Conservation (phyloP, 2,797 vertebrate genomes). For the Gouania willdenowi region DNA sequence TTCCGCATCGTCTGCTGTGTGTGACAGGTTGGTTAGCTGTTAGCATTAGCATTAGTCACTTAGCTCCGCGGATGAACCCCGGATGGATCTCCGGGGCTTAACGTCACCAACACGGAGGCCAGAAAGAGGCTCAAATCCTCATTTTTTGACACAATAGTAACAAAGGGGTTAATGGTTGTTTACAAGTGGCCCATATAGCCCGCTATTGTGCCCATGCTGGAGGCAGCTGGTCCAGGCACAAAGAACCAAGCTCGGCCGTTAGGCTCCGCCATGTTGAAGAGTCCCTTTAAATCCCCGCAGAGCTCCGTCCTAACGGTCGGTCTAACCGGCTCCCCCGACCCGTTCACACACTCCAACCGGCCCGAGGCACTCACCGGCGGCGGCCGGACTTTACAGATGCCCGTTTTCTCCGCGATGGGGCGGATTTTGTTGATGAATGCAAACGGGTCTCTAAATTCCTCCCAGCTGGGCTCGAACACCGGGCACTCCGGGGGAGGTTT, state of each 20-base stretch:
- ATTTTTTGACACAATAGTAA: too few species aligned
- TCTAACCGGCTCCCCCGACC: too few species aligned
- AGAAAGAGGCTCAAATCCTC: too few species aligned
- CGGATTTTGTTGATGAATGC: conserved; percentile 97
- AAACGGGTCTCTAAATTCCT: conserved; percentile 92
- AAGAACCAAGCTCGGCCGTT: conserved; percentile 72
- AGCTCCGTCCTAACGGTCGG: too few species aligned
- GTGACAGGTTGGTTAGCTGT: conserved; percentile 63
- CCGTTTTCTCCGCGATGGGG: conserved; percentile 93
- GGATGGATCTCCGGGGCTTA: too few species aligned
- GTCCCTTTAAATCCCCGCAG: conserved; percentile 76
- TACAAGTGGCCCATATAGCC: too few species aligned
- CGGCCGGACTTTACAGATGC: conserved; percentile 97
- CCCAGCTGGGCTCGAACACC: conserved; percentile 96
- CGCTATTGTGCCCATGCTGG: too few species aligned
- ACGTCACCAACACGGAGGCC: neutral
- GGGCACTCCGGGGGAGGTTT: conserved; percentile 95
- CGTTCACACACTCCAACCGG: neutral
- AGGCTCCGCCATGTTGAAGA: conserved; percentile 82
- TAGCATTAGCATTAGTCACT: conserved; percentile 45
- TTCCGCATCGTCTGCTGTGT: conserved; percentile 59
- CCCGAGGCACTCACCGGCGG: conserved; percentile 94
- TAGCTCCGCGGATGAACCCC: conserved; percentile 38
- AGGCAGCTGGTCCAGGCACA: conserved; percentile 56
- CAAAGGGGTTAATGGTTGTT: too few species aligned